Conservation (phyloP, 2,113 vertebrate species). For the Polyodon spathula region DNA sequence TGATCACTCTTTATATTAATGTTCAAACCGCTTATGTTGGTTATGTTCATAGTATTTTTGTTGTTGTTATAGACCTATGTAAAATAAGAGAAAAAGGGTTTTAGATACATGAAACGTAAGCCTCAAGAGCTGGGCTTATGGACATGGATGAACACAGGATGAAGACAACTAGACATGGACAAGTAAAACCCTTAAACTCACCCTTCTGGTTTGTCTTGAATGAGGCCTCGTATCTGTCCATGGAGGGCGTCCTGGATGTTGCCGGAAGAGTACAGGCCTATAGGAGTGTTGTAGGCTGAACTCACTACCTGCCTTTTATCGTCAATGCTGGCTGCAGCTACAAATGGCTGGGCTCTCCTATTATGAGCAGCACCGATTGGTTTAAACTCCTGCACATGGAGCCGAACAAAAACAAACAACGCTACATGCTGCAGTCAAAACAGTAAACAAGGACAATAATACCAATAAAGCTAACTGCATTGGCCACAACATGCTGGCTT, state of each 20-base stretch:
- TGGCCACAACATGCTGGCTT: too few species aligned
- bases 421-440: slow-evolving; percentile 41
- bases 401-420: slow-evolving; percentile 70
- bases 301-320: slow-evolving; percentile 96
- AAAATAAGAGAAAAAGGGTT: background rate
- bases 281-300: slow-evolving; percentile 92
- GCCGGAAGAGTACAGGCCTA: slow-evolving; percentile 92
- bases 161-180: slow-evolving; percentile 3
- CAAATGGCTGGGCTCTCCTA: slow-evolving; percentile 85
- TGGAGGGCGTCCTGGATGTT: slow-evolving; percentile 94
- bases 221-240: slow-evolving; percentile 83
- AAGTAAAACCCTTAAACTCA: slow-evolving; percentile 52
- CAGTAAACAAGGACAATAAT: background rate
- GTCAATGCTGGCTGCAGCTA: slow-evolving; percentile 90
- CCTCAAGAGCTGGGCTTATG: slow-evolving; percentile 58
- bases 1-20: too few species aligned
- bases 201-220: slow-evolving; percentile 66
- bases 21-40: too few species aligned
- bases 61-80: background rate
- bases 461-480: too few species aligned
- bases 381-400: slow-evolving; percentile 74
- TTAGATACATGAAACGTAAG: slow-evolving; percentile 19
- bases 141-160: slow-evolving; percentile 11
- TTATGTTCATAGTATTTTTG: background rate
- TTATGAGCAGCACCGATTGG: slow-evolving; percentile 86